Conservation (phyloP, 2,888 invertebrate species). For the Parnassius orleans region DNA sequence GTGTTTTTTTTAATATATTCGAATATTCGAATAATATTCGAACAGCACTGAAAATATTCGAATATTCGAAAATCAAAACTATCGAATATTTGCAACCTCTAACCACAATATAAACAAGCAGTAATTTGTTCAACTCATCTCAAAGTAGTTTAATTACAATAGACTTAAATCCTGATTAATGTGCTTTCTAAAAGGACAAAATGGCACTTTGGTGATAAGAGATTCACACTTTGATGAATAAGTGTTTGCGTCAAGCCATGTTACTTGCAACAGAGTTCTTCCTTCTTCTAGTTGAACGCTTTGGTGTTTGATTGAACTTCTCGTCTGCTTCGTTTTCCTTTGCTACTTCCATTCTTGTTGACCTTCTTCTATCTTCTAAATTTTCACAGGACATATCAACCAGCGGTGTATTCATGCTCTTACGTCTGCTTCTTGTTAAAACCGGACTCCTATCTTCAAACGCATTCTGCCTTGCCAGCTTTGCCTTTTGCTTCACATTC, state of each 20-base stretch:
- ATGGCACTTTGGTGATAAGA: slow-evolving; percentile 5
- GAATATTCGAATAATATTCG: no score
- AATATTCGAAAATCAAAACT: no score
- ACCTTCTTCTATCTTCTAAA: not conserved
- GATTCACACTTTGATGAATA: no score
- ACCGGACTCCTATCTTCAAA: slow-evolving; percentile 43
- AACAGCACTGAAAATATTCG: no score
- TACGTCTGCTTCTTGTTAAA: slow-evolving; percentile 52
- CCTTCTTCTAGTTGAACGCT: slow-evolving; percentile 36
- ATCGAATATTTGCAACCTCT: no score
- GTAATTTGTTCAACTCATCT: no score
- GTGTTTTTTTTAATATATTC: no score
- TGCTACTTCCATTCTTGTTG: slow-evolving; percentile 32
- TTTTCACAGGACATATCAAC: slow-evolving; percentile 6
- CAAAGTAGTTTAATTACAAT: no score
- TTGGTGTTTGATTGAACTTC: slow-evolving; percentile 34
- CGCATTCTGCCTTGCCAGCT: slow-evolving; percentile 49
- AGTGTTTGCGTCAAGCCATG: not conserved
- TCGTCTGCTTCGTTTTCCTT: slow-evolving; percentile 39
- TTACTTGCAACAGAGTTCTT: slow-evolving; percentile 28
- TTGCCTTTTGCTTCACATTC: slow-evolving; percentile 38
- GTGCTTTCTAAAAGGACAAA: not conserved
- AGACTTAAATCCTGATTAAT: no score
- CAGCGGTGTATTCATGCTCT: slow-evolving; percentile 41
- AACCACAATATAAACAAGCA: no score